Conservation (phyloP, 2,797 vertebrate genomes). For the Labroides dimidiatus region DNA sequence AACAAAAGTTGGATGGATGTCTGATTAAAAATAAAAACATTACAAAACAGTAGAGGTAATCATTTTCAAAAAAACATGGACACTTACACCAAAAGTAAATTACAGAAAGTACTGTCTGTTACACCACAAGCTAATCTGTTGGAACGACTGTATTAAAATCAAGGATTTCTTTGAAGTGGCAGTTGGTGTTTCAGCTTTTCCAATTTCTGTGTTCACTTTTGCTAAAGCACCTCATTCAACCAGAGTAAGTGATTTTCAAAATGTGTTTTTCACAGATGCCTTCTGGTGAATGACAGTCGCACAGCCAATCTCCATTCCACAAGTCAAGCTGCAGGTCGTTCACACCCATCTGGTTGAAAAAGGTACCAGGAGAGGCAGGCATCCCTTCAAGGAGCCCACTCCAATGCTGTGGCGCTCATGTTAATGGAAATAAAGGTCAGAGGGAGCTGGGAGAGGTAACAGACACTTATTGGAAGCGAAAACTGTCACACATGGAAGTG, state of each 20-base stretch:
- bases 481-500: constrained; percentile 38
- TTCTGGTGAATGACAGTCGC: not conserved
- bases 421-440: constrained; percentile 39
- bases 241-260: not conserved
- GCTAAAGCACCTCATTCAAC: not conserved
- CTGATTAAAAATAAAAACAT: constrained; percentile 71
- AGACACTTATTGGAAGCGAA: constrained; percentile 24
- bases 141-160: not conserved
- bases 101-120: constrained; percentile 36
- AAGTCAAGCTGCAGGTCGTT: constrained; percentile 4
- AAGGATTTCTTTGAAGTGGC: not conserved
- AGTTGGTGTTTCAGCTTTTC: not conserved
- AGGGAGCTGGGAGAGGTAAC: constrained; percentile 17
- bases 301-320: not conserved
- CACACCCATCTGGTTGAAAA: constrained; percentile 4
- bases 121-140: constrained; percentile 37
- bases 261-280: not conserved
- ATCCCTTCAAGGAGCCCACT: not conserved
- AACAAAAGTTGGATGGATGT: constrained; percentile 86
- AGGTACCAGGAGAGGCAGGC: constrained; percentile 1
- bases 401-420: not conserved
- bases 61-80: constrained; percentile 60
- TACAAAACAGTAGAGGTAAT: constrained; percentile 76
- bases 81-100: constrained; percentile 46
- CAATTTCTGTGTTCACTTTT: not conserved